phyloP scores from a whole-genome alignment of 2,888 invertebrate genomes.

The Endotricha flammealis region DNA sequence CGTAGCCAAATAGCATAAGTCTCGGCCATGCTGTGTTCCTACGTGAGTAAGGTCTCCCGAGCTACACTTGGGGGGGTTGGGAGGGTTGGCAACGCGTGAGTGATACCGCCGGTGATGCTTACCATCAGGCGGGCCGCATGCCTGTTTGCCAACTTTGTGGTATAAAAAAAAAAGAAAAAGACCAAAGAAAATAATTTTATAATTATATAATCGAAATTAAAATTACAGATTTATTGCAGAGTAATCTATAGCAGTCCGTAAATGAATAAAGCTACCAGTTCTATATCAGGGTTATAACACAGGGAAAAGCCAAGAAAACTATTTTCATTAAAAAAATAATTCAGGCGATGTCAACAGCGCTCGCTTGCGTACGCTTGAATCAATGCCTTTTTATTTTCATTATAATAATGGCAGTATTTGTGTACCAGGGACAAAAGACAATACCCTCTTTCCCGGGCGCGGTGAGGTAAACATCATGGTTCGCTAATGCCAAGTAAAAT shows the following conservation, averaged over 20 bases:
- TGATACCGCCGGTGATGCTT: no score
- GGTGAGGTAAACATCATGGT: slow-evolving; percentile 6
- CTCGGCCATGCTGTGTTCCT: no score
- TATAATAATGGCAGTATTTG: slow-evolving; percentile 23
- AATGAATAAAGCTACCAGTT: no score
- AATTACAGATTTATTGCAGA: neutral
- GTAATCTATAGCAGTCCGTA: no score
- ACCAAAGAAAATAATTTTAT: neutral
- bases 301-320: slow-evolving; percentile 4
- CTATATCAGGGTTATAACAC: no score
- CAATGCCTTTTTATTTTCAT: slow-evolving; percentile 19
- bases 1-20: no score
- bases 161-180: neutral
- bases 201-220: neutral
- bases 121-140: no score
- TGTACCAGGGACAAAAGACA: slow-evolving; percentile 16
- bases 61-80: no score
- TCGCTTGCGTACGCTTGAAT: slow-evolving; percentile 16
- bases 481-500: neutral
- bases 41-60: no score
- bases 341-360: slow-evolving; percentile 5
- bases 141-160: no score
- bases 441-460: slow-evolving; percentile 8
- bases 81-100: no score
- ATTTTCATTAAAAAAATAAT: slow-evolving; percentile 10